Base-by-base conservation (phyloP, 2,888 invertebrate species). In the Hypena proboscidalis region DNA sequence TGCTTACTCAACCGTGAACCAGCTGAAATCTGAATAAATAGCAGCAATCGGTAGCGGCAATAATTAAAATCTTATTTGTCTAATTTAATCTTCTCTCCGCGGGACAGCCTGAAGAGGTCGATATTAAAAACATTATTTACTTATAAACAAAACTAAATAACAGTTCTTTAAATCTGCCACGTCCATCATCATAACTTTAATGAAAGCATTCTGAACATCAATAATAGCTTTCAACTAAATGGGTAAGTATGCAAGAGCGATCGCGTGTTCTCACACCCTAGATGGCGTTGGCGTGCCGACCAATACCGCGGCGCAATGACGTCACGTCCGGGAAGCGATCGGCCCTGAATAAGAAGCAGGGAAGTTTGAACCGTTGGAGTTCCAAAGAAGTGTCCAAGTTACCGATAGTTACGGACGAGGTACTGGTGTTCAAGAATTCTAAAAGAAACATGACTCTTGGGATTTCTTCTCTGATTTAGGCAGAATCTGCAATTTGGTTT, bases 291-390 rank as follows among this genome's bases (percentile, higher is more conserved):
- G 36, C 46, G 31, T 13, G 40, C 33, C 43, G 30, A 49, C 32
- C 17, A 27, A 47, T 67, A 72, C 63, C 61, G 53, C 51, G 58
- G 58, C 67, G 61, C 54, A 48, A 48, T 68, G 73, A 72, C 70
- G 64, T 66, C 61, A 77, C 63, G 52, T 74, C 72, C 70, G 68
- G 68, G 65, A 65, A 65, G 54, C 49, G 61, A 52, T 46, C 42
- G 48, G 43, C 55, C 55, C 58, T 58, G 50, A 57, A 60, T 58
- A 63, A 60, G 57, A 67, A 70, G 48, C 50, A 54, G 64, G 55
- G 46, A 49, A 53, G 38, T 58, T 58, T 46, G 41, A 62, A 41
- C 25, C 31, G 30, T 7, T 9, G 6, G 29, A 43, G 35, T 49
- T 60, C 8, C 14, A 41, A 54, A 54, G 39, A 48, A 33, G 32